Percentiles rank a stretch among this genome's conserved stretches.
Conservation (phyloP, 2,888 invertebrate genomes). For the Dendrolimus pini region DNA sequence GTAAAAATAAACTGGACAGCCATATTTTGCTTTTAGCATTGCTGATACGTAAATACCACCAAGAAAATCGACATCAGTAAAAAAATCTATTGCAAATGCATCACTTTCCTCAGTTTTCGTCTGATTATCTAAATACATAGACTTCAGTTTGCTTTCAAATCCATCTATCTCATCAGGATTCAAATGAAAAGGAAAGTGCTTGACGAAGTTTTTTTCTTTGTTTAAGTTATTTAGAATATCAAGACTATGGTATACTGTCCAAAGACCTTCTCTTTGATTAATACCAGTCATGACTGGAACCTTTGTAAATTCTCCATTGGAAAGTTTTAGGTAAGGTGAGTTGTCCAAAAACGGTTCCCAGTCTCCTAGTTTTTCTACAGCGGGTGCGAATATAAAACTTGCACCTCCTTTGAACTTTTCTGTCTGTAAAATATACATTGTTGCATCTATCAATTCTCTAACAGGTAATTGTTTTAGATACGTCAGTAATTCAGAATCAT, state of each 20-base stretch:
- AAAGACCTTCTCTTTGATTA: constrained; percentile 62
- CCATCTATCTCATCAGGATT: constrained; percentile 29
- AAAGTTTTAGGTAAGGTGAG: constrained; percentile 47
- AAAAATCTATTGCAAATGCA: constrained; percentile 56
- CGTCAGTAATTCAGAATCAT: constrained; percentile 38
- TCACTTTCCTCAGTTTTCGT: constrained; percentile 43
- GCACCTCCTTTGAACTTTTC: constrained; percentile 46
- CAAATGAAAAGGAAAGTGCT: constrained; percentile 44
- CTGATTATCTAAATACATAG: constrained; percentile 61
- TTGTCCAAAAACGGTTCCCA: constrained; percentile 63
- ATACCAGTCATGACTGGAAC: constrained; percentile 70
- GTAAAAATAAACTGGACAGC: constrained; percentile 72
- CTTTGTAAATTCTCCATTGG: constrained; percentile 55
- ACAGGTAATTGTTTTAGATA: constrained; percentile 42
- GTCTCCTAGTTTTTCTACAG: constrained; percentile 50
- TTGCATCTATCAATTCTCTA: constrained; percentile 41
- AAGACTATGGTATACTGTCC: constrained; percentile 30
- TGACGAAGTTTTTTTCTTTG: constrained; percentile 38
- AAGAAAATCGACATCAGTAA: constrained; percentile 66
- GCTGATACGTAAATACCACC: constrained; percentile 51
- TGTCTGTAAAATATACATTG: constrained; percentile 32
- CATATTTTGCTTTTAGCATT: constrained; percentile 41
- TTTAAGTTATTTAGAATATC: constrained; percentile 26
- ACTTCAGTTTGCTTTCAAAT: constrained; percentile 39
- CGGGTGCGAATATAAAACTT: constrained; percentile 68